phyloP scores from a whole-genome alignment of 1,140 invertebrate genomes.

The Lasioglossum baleicum region DNA sequence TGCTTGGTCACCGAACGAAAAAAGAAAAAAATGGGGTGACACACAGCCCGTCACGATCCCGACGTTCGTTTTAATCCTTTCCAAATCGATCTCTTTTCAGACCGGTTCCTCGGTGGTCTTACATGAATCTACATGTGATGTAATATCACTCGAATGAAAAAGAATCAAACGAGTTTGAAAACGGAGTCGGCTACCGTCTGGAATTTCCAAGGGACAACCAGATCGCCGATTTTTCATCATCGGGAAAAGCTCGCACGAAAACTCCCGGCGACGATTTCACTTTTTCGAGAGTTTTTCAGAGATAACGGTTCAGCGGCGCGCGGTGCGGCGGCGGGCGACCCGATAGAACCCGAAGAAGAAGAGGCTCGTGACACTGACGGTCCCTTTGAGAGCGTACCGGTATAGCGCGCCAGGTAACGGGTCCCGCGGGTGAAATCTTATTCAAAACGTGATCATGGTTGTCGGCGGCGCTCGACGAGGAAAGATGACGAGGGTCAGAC shows the following conservation, averaged over 20 bases:
- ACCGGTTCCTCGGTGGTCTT: constrained; percentile 56
- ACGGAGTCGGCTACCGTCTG: constrained; percentile 9
- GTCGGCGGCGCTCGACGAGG: neutral
- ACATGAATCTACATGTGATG: constrained; percentile 55
- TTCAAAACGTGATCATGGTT: neutral
- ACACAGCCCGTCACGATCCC: constrained; percentile 24
- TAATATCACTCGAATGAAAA: constrained; percentile 52
- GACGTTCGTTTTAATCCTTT: constrained; percentile 36
- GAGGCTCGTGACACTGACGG: neutral
- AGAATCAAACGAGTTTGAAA: constrained; percentile 33
- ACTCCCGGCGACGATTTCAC: no score
- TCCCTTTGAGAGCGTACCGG: neutral
- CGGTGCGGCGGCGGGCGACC: neutral
- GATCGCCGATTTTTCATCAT: no score
- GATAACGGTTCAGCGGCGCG: no score
- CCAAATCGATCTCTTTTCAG: constrained; percentile 51
- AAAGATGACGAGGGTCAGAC: neutral
- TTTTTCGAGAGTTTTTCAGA: no score
- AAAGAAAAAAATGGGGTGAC: neutral
- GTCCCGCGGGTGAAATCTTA: constrained; percentile 1
- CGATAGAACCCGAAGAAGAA: no score
- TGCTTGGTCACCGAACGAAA: no score
- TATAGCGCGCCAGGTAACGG: neutral
- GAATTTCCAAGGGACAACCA: neutral
- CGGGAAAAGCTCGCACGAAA: no score